phyloP scores from a whole-genome alignment of 2,113 vertebrate genomes.

The Scophthalmus maximus region DNA sequence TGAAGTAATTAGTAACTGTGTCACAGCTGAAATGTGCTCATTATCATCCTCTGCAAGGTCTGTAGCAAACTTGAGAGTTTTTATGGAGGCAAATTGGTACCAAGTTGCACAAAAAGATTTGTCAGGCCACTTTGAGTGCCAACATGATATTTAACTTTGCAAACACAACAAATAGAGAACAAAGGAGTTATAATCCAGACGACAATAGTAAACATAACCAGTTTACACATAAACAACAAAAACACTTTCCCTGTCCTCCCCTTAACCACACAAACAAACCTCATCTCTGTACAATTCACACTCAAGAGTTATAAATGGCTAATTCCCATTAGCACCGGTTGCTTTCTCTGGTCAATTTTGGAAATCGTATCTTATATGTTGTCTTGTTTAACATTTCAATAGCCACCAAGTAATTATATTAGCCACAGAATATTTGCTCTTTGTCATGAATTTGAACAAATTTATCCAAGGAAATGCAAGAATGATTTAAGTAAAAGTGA shows the following conservation, averaged over 20 bases:
- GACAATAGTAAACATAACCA: neutral
- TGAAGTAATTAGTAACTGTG: slow-evolving; percentile 9
- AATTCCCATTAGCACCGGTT: neutral
- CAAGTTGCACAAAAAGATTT: neutral
- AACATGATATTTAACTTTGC: neutral
- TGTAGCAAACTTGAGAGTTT: neutral
- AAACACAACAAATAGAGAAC: neutral
- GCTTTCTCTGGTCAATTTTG: neutral
- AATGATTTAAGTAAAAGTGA: neutral
- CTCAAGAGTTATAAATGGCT: neutral
- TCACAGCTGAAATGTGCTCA: slow-evolving; percentile 6
- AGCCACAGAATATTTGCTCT: no score
- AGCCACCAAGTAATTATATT: no score
- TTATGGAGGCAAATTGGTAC: no score
- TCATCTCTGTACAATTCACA: neutral
- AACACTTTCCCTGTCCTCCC: no score
- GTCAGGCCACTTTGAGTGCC: neutral
- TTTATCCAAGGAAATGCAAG: neutral
- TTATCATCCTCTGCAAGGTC: neutral
- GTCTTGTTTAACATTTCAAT: neutral
- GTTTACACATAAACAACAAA: neutral
- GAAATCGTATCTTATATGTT: neutral
- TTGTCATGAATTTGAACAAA: neutral
- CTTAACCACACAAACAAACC: neutral
- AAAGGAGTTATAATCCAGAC: neutral